Conservation (phyloP, 1,140 invertebrate genomes). For the Anagrus nilaparvatae region DNA sequence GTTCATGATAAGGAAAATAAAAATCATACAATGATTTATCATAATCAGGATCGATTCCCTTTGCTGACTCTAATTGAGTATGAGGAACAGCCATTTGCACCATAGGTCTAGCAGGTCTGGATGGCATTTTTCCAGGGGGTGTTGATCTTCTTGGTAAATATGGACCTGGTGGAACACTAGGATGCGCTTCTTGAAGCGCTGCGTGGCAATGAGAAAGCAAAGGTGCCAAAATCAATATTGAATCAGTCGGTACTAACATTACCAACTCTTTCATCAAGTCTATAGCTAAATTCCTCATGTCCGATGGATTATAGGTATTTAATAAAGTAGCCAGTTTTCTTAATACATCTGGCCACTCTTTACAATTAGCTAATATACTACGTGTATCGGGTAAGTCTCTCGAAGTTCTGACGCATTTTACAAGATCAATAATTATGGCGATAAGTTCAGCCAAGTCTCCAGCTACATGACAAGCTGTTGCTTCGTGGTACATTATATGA, state of each 20-base stretch:
- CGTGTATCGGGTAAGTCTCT: constrained; percentile 55
- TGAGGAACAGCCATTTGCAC: constrained; percentile 80
- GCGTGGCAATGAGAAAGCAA: constrained; percentile 75
- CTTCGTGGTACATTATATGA: constrained; percentile 90
- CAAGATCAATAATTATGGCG: constrained; percentile 61
- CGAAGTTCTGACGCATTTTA: constrained; percentile 56
- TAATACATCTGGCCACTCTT: constrained; percentile 77
- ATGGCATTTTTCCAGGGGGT: constrained; percentile 47
- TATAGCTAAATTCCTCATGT: constrained; percentile 68
- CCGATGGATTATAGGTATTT: constrained; percentile 82
- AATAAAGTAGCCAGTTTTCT: constrained; percentile 76
- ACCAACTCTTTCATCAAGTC: constrained; percentile 79
- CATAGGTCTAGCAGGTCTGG: constrained; percentile 66
- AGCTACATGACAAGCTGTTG: constrained; percentile 77
- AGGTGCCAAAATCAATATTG: constrained; percentile 71
- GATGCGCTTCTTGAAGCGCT: constrained; percentile 66
- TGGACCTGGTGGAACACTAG: constrained; percentile 57
- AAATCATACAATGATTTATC: constrained; percentile 67
- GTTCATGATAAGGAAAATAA: constrained; percentile 71
- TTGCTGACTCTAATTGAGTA: constrained; percentile 57
- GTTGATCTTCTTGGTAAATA: constrained; percentile 60
- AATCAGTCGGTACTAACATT: constrained; percentile 70
- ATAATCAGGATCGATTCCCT: constrained; percentile 68
- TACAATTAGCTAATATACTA: constrained; percentile 52
- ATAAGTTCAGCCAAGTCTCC: constrained; percentile 76